phyloP scores from a whole-genome alignment of 2,797 vertebrate genomes.

The Toxotes lorentzi region DNA sequence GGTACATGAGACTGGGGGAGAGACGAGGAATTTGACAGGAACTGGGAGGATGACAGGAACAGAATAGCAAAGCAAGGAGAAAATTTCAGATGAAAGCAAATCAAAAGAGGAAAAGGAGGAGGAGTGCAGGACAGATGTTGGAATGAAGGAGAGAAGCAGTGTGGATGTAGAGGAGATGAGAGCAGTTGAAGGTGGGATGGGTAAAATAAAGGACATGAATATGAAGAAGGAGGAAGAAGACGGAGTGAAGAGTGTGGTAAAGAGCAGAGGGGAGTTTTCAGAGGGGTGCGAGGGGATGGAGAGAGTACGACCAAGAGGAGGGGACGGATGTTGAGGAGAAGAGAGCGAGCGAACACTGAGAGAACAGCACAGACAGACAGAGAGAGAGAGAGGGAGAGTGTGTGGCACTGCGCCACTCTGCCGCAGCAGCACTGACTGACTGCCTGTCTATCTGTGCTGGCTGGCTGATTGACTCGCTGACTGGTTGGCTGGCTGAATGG shows the following conservation, averaged over 20 bases:
- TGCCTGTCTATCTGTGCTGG: constrained; percentile 24
- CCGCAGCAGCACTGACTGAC: constrained; percentile 63
- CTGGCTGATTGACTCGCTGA: constrained; percentile 49
- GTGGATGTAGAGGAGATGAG: not conserved
- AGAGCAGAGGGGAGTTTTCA: constrained; percentile 27
- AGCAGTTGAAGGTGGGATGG: constrained; percentile 2
- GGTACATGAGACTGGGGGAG: not conserved
- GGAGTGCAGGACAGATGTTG: constrained; percentile 12
- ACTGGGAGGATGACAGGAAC: constrained; percentile 33
- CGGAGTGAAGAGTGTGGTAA: not conserved
- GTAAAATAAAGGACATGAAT: too few species aligned
- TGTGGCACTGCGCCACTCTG: constrained; percentile 78
- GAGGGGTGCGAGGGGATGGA: constrained; percentile 6
- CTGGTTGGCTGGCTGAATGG: constrained; percentile 52
- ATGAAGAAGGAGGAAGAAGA: too few species aligned
- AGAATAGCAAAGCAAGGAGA: constrained; percentile 39
- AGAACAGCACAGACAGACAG: constrained; percentile 22
- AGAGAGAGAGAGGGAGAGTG: constrained; percentile 42
- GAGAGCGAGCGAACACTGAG: constrained; percentile 34
- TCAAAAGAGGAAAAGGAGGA: constrained; percentile 21
- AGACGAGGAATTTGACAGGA: constrained; percentile 23
- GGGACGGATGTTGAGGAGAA: constrained; percentile 17
- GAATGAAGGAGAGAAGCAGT: not conserved
- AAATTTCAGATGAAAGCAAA: constrained; percentile 43
- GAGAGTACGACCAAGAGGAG: constrained; percentile 25